Evolutionary conservation across 2,113 vertebrate species (phyloP).

Genomic region (Turdus rufiventris): DNA sequence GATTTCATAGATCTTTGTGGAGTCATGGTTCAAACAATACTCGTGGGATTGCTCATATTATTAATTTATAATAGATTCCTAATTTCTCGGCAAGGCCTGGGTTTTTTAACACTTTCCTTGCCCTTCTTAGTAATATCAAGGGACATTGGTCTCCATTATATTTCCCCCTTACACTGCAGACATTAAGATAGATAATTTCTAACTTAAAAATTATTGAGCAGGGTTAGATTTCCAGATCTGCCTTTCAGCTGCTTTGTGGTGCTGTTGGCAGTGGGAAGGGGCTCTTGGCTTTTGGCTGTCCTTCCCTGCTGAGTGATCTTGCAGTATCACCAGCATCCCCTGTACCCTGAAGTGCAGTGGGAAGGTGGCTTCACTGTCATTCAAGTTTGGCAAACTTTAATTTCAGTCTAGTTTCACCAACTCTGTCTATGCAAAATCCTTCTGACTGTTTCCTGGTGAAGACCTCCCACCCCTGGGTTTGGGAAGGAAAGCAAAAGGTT

Average conservation of each 20-base stretch:
- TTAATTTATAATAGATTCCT: background rate
- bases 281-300: background rate
- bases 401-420: background rate
- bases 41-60: background rate
- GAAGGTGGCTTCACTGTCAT: background rate
- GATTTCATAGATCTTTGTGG: background rate
- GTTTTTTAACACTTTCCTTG: background rate
- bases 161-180: background rate
- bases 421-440: background rate
- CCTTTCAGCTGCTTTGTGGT: background rate
- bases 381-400: background rate
- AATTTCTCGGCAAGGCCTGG: background rate
- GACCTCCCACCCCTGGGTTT: background rate
- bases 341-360: background rate
- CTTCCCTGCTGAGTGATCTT: background rate
- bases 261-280: background rate
- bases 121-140: background rate
- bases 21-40: background rate
- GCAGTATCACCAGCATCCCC: background rate
- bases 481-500: background rate
- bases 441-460: background rate
- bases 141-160: background rate
- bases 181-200: background rate
- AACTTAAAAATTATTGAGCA: background rate
- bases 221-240: background rate